phyloP scores from a whole-genome alignment of 2,113 vertebrate genomes.

The Danionella cerebrum region DNA sequence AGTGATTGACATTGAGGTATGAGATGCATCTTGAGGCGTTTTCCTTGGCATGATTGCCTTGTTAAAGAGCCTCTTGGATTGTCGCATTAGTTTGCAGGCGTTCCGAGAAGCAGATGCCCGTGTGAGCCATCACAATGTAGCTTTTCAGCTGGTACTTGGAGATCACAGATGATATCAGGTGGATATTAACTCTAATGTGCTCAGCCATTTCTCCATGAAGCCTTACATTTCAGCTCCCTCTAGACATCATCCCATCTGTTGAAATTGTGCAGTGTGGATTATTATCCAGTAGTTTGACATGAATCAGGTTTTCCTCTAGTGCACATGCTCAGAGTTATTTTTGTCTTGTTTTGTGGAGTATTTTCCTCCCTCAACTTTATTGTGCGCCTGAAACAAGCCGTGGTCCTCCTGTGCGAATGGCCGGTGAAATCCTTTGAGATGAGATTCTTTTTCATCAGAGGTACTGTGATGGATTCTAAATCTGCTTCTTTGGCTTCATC shows the following conservation, averaged over 20 bases:
- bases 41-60: not conserved
- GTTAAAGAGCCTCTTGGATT: not conserved
- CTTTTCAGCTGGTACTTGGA: conserved; percentile 6
- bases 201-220: conserved; percentile 24
- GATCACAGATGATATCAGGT: conserved; percentile 25
- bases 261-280: conserved; percentile 9
- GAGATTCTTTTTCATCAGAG: conserved; percentile 19
- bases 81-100: not conserved
- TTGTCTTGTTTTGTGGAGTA: not conserved
- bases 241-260: conserved; percentile 34
- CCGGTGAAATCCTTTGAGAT: conserved; percentile 6
- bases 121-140: not conserved
- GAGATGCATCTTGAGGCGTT: not conserved
- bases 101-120: conserved; percentile 13
- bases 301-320: conserved; percentile 6
- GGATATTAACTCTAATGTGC: conserved; percentile 21
- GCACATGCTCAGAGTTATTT: not conserved
- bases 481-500: not conserved
- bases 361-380: not conserved
- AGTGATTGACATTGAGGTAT: not conserved
- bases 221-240: conserved; percentile 33
- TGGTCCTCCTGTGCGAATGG: conserved; percentile 24
- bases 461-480: conserved; percentile 16
- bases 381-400: not conserved
- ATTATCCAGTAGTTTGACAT: conserved; percentile 21